These are phyloP conservation scores for Pluvianellus socialis DNA, from an alignment of 2,113 vertebrate genomes.

Conservation along the genomic window DNA sequence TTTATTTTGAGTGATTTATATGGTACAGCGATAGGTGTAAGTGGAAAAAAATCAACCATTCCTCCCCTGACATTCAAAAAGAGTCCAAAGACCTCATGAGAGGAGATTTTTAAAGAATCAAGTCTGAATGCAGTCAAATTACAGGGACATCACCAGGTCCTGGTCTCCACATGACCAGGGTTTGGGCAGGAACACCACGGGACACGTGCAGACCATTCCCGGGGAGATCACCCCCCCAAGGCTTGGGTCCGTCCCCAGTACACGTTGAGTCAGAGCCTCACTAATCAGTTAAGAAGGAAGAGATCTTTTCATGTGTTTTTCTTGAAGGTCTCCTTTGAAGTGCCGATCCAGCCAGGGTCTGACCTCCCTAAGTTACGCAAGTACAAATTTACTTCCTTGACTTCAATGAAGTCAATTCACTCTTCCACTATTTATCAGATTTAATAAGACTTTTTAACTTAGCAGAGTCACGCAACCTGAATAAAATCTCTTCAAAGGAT, in stretches of 20 bases:
- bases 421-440: background rate
- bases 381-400: background rate
- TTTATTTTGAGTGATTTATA: background rate
- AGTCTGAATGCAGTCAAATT: background rate
- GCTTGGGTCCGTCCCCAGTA: background rate
- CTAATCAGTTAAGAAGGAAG: background rate
- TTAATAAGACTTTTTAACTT: background rate
- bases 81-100: background rate
- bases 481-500: background rate
- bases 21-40: accelerated
- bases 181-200: accelerated
- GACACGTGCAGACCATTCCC: background rate
- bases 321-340: background rate
- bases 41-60: background rate
- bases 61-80: background rate
- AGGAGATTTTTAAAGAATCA: background rate
- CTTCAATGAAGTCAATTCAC: background rate
- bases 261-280: background rate
- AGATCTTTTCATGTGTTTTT: background rate
- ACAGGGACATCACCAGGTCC: accelerated
- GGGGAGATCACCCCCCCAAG: background rate
- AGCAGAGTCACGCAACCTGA: background rate
- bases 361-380: background rate
- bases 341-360: background rate
- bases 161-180: accelerated